These are phyloP conservation scores for Brienomyrus brachyistius DNA, from an alignment of 2,113 vertebrate genomes.

Conservation along the genomic window DNA sequence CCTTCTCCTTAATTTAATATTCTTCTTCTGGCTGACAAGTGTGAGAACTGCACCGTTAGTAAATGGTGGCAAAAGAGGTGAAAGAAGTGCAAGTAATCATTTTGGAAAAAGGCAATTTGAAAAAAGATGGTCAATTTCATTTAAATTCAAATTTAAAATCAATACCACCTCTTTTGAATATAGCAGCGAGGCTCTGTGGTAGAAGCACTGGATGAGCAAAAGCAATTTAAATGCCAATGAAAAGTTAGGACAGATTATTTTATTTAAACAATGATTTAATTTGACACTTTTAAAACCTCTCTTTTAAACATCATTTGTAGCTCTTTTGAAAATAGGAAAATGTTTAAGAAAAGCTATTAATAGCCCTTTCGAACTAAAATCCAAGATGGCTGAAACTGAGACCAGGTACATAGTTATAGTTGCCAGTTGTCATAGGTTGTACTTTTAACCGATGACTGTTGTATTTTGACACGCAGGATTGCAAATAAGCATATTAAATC, in stretches of 20 bases:
- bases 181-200: not conserved
- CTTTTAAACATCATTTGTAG: not conserved
- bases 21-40: not conserved
- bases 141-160: not conserved
- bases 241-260: not conserved
- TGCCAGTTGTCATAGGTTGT: not conserved
- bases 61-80: not conserved
- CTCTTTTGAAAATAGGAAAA: not conserved
- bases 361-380: not conserved
- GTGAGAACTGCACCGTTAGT: not conserved
- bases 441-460: not conserved
- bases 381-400: not conserved
- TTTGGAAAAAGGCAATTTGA: not conserved
- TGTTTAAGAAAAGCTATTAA: not conserved
- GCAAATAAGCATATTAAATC: not conserved
- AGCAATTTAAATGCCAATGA: slow-evolving; percentile 3
- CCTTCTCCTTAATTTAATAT: slow-evolving; percentile 2
- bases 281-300: not conserved
- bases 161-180: not conserved
- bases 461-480: not conserved
- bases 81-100: not conserved
- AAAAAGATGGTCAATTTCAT: not conserved
- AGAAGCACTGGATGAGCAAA: not conserved
- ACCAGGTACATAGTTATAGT: not conserved
- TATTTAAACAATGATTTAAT: not conserved